A percentile compares a stretch with the other conserved stretches of the same genome.
Conservation (phyloP, 2,888 invertebrate species). For the Dexiosoma caninum region DNA sequence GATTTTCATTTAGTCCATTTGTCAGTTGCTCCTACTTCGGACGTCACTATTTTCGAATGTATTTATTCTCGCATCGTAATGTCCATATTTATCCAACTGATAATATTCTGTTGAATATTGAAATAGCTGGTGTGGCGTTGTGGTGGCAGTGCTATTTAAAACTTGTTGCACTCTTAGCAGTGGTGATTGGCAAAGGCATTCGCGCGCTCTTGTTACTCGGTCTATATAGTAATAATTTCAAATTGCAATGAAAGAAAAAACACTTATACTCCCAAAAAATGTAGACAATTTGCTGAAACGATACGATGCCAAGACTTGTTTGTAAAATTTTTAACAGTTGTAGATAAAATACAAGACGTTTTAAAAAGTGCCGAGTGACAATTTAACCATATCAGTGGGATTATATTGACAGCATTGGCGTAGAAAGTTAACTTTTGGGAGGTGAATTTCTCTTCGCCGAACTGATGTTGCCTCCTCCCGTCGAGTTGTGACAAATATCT, state of each 20-base stretch:
- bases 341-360: conserved; percentile 37
- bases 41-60: conserved; percentile 59
- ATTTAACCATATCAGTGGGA: conserved; percentile 51
- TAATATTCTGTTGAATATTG: conserved; percentile 42
- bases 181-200: background rate
- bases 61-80: conserved; percentile 60
- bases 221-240: too few species aligned
- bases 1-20: conserved; percentile 54
- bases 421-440: too few species aligned
- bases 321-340: conserved; percentile 6
- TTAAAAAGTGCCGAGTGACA: conserved; percentile 51
- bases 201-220: too few species aligned
- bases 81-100: conserved; percentile 53
- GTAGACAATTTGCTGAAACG: background rate
- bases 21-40: conserved; percentile 53
- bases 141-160: conserved; percentile 21
- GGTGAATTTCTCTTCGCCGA: too few species aligned
- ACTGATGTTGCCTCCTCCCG: too few species aligned
- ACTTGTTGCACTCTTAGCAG: conserved; percentile 29
- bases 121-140: conserved; percentile 15
- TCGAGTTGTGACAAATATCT: too few species aligned
- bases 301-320: background rate
- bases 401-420: conserved; percentile 37
- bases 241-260: background rate
- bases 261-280: background rate